phyloP scores from a whole-genome alignment of 2,888 invertebrate genomes.

The Anagyrus pseudococci region DNA sequence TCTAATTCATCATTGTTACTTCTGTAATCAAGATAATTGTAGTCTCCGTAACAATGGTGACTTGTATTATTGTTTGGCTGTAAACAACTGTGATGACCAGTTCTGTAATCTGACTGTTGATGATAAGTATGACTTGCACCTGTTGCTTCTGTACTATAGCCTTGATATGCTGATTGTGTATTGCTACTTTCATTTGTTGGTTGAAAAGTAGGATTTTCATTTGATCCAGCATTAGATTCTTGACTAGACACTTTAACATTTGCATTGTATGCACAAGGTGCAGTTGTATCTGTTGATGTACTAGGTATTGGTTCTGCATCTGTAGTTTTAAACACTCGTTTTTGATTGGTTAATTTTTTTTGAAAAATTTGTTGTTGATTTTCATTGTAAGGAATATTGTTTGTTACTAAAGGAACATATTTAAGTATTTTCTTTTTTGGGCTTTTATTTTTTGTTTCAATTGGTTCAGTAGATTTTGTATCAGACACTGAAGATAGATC shows the following conservation, averaged over 20 bases:
- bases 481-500: conserved; percentile 2
- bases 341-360: too few species aligned
- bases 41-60: conserved; percentile 21
- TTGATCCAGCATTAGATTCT: background rate
- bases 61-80: background rate
- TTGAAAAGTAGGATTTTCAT: background rate
- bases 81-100: background rate
- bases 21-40: conserved; percentile 16
- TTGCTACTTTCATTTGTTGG: background rate
- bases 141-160: background rate
- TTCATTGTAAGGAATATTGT: conserved; percentile 41
- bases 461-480: background rate
- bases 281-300: too few species aligned
- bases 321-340: too few species aligned
- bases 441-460: background rate
- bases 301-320: too few species aligned
- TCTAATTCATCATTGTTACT: conserved; percentile 44
- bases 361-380: too few species aligned
- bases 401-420: conserved; percentile 41
- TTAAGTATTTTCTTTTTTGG: conserved; percentile 20
- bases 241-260: background rate
- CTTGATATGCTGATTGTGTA: too few species aligned
- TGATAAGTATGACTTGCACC: background rate
- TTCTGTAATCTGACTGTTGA: background rate
- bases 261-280: too few species aligned